These are phyloP conservation scores for Xiphophorus maculatus DNA, from an alignment of 2,113 vertebrate species.

Conservation along the genomic window DNA sequence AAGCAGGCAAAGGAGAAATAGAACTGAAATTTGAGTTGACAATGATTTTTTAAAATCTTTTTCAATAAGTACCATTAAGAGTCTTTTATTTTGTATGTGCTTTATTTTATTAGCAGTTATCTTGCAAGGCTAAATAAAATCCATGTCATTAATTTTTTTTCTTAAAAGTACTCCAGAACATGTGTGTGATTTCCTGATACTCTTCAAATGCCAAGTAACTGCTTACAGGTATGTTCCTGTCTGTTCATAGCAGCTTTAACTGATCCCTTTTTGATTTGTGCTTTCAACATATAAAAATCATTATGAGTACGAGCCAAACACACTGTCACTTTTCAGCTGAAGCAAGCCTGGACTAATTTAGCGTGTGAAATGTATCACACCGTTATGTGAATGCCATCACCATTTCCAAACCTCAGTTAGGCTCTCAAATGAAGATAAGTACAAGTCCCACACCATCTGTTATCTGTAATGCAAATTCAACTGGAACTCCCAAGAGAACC, in stretches of 20 bases:
- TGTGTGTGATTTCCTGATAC: too few species aligned
- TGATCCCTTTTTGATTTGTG: neutral
- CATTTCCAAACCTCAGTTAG: slow-evolving; percentile 46
- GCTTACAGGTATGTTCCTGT: neutral
- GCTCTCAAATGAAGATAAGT: slow-evolving; percentile 46
- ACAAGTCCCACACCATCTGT: slow-evolving; percentile 63
- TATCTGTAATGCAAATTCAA: slow-evolving; percentile 68
- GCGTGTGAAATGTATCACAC: slow-evolving; percentile 22
- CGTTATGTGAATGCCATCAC: slow-evolving; percentile 22
- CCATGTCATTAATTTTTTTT: too few species aligned
- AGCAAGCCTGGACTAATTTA: slow-evolving; percentile 39
- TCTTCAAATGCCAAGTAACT: neutral
- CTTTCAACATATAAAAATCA: neutral
- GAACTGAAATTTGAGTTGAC: neutral
- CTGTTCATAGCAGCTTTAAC: neutral
- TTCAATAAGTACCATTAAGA: neutral
- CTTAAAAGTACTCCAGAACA: too few species aligned
- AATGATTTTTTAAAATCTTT: neutral
- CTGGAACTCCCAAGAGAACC: slow-evolving; percentile 41
- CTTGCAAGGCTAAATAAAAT: too few species aligned
- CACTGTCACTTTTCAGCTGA: slow-evolving; percentile 1
- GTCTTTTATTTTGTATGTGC: too few species aligned
- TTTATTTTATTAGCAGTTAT: too few species aligned
- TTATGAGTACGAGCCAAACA: neutral
- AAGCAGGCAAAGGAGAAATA: neutral